phyloP scores from a whole-genome alignment of 1,140 invertebrate genomes.

The Hyles vespertilio region DNA sequence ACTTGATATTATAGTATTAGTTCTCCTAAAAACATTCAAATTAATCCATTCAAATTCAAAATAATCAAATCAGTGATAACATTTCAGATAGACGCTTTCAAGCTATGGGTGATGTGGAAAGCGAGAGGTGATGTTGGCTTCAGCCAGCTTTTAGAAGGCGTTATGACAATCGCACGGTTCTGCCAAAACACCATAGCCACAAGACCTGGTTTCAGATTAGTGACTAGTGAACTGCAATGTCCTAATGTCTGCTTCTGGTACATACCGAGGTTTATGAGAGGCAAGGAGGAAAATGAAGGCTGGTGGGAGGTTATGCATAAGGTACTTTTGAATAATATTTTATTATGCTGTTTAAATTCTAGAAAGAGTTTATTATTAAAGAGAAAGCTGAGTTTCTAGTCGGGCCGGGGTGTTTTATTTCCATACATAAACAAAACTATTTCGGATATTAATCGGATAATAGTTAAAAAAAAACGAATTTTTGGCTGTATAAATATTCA shows the following conservation, averaged over 20 bases:
- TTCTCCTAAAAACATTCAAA: no score
- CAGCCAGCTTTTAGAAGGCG: slow-evolving; percentile 77
- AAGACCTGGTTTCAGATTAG: slow-evolving; percentile 78
- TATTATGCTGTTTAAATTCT: no score
- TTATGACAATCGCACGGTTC: slow-evolving; percentile 79
- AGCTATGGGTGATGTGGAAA: slow-evolving; percentile 96
- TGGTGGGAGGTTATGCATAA: slow-evolving; percentile 83
- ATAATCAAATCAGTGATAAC: background rate
- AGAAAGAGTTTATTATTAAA: no score
- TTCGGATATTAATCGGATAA: no score
- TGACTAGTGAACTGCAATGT: slow-evolving; percentile 80
- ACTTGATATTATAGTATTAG: no score
- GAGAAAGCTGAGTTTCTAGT: no score
- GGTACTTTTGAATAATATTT: slow-evolving; percentile 45
- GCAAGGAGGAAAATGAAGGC: slow-evolving; percentile 76
- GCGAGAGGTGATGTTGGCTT: slow-evolving; percentile 81
- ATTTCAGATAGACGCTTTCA: slow-evolving; percentile 89
- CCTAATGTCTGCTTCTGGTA: slow-evolving; percentile 97
- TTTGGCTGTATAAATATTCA: no score
- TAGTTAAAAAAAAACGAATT: no score
- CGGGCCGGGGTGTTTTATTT: no score
- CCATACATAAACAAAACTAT: no score
- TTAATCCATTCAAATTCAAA: no score
- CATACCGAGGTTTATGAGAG: slow-evolving; percentile 85
- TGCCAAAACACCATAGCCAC: slow-evolving; percentile 71